Evolutionary conservation across 2,888 invertebrate species (phyloP).

Genomic region (Phortica magna): DNA sequence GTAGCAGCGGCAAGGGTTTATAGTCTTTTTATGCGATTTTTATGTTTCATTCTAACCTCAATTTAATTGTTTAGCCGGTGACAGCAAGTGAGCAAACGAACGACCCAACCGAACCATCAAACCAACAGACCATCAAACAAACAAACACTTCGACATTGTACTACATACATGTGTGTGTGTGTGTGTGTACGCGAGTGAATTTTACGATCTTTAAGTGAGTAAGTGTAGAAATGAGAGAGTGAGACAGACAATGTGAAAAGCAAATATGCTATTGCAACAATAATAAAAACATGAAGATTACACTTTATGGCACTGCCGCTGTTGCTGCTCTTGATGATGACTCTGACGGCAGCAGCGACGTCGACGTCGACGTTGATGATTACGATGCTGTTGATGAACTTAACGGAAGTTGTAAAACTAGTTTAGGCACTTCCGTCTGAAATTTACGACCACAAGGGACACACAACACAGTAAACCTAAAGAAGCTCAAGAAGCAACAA

Average conservation of each 20-base stretch:
- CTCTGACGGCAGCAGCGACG: slow-evolving; percentile 38
- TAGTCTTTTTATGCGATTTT: slow-evolving; percentile 77
- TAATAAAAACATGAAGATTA: slow-evolving; percentile 73
- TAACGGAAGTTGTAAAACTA: slow-evolving; percentile 75
- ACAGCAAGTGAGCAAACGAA: slow-evolving; percentile 67
- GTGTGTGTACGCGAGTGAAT: slow-evolving; percentile 65
- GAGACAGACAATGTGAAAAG: slow-evolving; percentile 20
- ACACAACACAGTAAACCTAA: background rate
- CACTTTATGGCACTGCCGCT: slow-evolving; percentile 59
- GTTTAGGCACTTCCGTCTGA: slow-evolving; percentile 24
- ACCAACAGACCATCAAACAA: slow-evolving; percentile 56
- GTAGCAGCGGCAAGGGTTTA: slow-evolving; percentile 61
- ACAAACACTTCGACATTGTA: slow-evolving; percentile 46
- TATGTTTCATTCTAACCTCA: slow-evolving; percentile 78
- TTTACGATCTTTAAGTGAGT: slow-evolving; percentile 62
- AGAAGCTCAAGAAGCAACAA: background rate
- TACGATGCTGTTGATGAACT: slow-evolving; percentile 54
- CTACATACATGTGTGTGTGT: slow-evolving; percentile 45
- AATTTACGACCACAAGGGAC: slow-evolving; percentile 20
- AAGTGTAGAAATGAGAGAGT: background rate
- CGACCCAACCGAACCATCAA: slow-evolving; percentile 21
- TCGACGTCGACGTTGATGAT: slow-evolving; percentile 39
- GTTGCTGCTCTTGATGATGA: slow-evolving; percentile 46
- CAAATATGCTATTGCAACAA: slow-evolving; percentile 36
- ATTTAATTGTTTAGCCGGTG: slow-evolving; percentile 79